Evolutionary conservation across 2,797 vertebrate species (phyloP).

Genomic region (Poeciliopsis paucimaculata): DNA sequence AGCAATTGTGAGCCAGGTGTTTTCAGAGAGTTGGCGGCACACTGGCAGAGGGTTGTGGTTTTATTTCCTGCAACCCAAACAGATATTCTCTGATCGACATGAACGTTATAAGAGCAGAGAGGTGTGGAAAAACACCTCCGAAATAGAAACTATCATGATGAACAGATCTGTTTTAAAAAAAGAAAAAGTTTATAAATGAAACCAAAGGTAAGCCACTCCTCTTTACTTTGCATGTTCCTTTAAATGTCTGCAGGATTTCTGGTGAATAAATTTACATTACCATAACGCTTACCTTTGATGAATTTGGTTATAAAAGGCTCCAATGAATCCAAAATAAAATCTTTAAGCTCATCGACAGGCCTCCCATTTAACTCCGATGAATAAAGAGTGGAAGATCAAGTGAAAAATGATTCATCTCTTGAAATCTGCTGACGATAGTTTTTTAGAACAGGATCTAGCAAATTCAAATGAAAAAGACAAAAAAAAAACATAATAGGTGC

Average conservation of each 20-base stretch:
- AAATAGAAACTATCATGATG: not conserved
- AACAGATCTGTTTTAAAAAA: not conserved
- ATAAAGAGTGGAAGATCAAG: not conserved
- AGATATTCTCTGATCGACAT: not conserved
- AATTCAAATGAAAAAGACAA: too few relatives aligned
- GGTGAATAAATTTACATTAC: not conserved
- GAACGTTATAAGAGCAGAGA: not conserved
- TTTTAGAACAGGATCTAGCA: not conserved
- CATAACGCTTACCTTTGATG: not conserved
- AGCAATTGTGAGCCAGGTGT: not conserved
- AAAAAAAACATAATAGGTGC: too few relatives aligned
- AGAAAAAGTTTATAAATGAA: not conserved
- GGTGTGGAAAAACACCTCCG: not conserved
- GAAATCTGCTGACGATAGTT: not conserved
- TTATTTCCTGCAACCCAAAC: not conserved
- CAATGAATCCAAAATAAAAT: not conserved
- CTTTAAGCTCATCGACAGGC: not conserved
- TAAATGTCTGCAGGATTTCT: not conserved
- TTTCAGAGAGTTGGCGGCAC: not conserved
- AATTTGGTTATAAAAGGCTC: not conserved
- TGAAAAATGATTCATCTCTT: not conserved
- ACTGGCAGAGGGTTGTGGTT: not conserved
- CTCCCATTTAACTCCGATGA: not conserved
- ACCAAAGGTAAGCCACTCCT: not conserved
- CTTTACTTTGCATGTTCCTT: not conserved